Base-by-base conservation (phyloP, 2,797 vertebrate species). In the Poeciliopsis gracilis region DNA sequence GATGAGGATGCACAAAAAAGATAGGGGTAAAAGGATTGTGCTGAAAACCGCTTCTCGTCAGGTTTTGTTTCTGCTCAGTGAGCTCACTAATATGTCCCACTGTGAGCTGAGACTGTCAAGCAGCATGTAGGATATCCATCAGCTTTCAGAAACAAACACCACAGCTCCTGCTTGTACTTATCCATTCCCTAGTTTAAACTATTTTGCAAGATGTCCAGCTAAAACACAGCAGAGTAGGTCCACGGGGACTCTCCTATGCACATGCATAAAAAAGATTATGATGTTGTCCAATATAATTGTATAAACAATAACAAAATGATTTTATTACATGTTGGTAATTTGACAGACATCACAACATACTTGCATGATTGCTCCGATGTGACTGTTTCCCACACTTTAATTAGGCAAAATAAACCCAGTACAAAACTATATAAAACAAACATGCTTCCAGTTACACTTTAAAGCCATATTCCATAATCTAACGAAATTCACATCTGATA, bases 241-340 rank as follows among this genome's bases (percentile, higher is more conserved):
- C 78, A 38, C 18, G 75, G 51, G 77, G 13, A 79, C 38, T 38
- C 57, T 46, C 72, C 79, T 76, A 66, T 36, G 28, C 78, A 75
- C 43, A 43, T 4, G 36, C 81, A 81, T 72, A 46, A 86, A 72
- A 92, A 94, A 77, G 85, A 93, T 79, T 82, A 82, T 85, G 77
- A 89, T 88, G 74, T 79, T 76, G 88, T 55, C 84, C 77, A 84
- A 63, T 89, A 90, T 90, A 20, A 79, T 93, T 91, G 92, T 94
- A 95, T 82, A 94, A 95, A 95, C 94, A 90, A 94, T 94, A 94
- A 94, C 91, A 95, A 94, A 94, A 93, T 86, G 41, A 84, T 93
- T 94, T 94, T 93, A 94, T 94, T 94, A 93, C 90, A 92, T 86
- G 73, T 92, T 93, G 86, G 92, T 92, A 83, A 86, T 90, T 93